Conservation (phyloP, 2,888 invertebrate genomes). For the Nyleta sp. region DNA sequence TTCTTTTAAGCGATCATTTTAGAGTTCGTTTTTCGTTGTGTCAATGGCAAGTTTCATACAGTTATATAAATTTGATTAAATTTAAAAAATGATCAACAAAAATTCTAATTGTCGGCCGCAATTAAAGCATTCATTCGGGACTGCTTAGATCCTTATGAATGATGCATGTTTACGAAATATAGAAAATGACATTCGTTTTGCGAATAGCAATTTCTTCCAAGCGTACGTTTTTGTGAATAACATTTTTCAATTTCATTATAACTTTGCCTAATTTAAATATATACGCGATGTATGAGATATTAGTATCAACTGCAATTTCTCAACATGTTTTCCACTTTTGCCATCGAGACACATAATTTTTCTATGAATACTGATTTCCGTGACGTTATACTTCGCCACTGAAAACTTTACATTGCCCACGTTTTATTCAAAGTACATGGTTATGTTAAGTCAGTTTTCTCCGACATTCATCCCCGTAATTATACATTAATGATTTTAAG, state of each 20-base stretch:
- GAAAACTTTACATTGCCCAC: constrained; percentile 9
- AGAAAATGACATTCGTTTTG: too few species aligned
- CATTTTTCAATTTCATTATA: constrained; percentile 22
- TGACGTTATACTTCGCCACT: neutral
- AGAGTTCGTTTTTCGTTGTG: too few species aligned
- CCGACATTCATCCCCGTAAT: constrained; percentile 28
- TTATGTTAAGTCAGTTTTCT: constrained; percentile 14
- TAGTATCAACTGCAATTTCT: constrained; percentile 24
- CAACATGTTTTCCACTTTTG: constrained; percentile 1
- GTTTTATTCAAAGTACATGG: constrained; percentile 15
- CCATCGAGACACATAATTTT: constrained; percentile 22
- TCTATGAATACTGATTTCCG: constrained; percentile 33
- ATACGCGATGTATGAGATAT: constrained; percentile 12
- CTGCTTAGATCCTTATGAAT: neutral
- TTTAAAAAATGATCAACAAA: too few species aligned
- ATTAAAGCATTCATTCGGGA: neutral
- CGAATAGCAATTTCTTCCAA: neutral
- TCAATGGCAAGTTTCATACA: too few species aligned
- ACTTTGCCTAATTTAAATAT: constrained; percentile 36
- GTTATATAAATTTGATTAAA: too few species aligned
- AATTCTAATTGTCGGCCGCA: neutral
- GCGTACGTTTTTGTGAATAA: neutral
- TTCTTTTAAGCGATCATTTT: too few species aligned
- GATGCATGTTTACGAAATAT: neutral
- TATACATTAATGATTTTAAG: constrained; percentile 61